These are phyloP conservation scores for Melanotaenia nigrans DNA, from an alignment of 2,797 vertebrate species.

Conservation along the genomic window DNA sequence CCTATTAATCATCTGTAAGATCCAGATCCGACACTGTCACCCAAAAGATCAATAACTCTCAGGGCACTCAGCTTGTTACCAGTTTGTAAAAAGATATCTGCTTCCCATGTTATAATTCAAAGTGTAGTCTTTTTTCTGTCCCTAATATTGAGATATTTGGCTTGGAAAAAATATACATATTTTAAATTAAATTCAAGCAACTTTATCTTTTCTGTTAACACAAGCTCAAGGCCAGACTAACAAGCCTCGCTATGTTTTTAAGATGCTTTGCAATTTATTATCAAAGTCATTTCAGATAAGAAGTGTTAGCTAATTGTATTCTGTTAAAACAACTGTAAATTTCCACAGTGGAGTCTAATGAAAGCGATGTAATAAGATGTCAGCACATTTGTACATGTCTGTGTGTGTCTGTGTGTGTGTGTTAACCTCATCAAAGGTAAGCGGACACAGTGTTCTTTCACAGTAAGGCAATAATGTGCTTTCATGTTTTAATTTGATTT, in stretches of 20 bases:
- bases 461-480: constrained; percentile 28
- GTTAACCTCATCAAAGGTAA: constrained; percentile 24
- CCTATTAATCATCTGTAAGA: constrained; percentile 23
- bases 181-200: not conserved
- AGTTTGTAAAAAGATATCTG: constrained; percentile 13
- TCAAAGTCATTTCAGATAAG: constrained; percentile 42
- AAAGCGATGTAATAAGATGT: constrained; percentile 41
- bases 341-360: constrained; percentile 41
- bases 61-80: constrained; percentile 11
- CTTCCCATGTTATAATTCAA: constrained; percentile 12
- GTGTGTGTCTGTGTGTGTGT: constrained; percentile 6
- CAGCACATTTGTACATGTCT: not conserved
- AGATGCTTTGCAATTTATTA: constrained; percentile 33
- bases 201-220: constrained; percentile 21
- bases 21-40: constrained; percentile 15
- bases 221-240: constrained; percentile 11
- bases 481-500: constrained; percentile 49
- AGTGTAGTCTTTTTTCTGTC: not conserved
- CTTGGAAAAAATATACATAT: not conserved
- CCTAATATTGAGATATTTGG: not conserved
- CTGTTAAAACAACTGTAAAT: constrained; percentile 39
- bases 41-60: constrained; percentile 26
- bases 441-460: constrained; percentile 6
- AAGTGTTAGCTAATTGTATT: constrained; percentile 40
- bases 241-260: constrained; percentile 19